Percentiles rank a stretch among this genome's conserved stretches.
phyloP scores from a whole-genome alignment of 2,888 invertebrate species.

The Trypoxylon attenuatum region DNA sequence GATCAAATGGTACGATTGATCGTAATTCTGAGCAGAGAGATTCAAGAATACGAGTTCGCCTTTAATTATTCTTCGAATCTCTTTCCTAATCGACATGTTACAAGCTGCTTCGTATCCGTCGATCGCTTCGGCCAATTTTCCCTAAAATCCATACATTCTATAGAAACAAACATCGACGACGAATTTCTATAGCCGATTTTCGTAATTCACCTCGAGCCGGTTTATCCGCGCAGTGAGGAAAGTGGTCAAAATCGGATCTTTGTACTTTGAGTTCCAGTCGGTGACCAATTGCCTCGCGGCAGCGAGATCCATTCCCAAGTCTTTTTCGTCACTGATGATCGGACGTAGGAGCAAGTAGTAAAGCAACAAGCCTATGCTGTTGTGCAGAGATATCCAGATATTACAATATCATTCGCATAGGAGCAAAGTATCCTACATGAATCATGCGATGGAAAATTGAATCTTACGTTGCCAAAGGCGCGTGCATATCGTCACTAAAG shows the following conservation, averaged over 20 bases:
- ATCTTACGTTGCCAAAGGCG: conserved; percentile 80
- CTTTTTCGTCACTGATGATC: conserved; percentile 80
- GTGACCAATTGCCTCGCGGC: conserved; percentile 76
- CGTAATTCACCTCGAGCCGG: conserved; percentile 77
- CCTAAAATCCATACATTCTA: conserved; percentile 70
- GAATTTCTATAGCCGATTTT: too few relatives aligned
- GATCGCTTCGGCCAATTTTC: conserved; percentile 78
- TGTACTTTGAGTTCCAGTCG: conserved; percentile 77
- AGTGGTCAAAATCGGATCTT: conserved; percentile 80
- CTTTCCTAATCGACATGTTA: conserved; percentile 78
- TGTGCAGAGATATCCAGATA: not conserved
- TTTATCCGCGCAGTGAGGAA: conserved; percentile 81
- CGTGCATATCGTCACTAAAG: conserved; percentile 80
- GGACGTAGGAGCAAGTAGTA: conserved; percentile 83
- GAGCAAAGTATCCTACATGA: too few relatives aligned
- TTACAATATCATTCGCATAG: too few relatives aligned
- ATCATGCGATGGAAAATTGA: too few relatives aligned
- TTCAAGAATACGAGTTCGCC: conserved; percentile 83
- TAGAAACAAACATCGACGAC: too few relatives aligned
- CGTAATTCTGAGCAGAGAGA: conserved; percentile 79
- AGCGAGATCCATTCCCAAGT: conserved; percentile 78
- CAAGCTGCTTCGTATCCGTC: conserved; percentile 78
- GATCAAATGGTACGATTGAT: conserved; percentile 76
- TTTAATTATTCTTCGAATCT: conserved; percentile 79
- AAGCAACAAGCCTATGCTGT: conserved; percentile 76